These are phyloP conservation scores for Sciurus vulgaris DNA, from an alignment of 2,797 vertebrate genomes.

Conservation along the genomic window DNA sequence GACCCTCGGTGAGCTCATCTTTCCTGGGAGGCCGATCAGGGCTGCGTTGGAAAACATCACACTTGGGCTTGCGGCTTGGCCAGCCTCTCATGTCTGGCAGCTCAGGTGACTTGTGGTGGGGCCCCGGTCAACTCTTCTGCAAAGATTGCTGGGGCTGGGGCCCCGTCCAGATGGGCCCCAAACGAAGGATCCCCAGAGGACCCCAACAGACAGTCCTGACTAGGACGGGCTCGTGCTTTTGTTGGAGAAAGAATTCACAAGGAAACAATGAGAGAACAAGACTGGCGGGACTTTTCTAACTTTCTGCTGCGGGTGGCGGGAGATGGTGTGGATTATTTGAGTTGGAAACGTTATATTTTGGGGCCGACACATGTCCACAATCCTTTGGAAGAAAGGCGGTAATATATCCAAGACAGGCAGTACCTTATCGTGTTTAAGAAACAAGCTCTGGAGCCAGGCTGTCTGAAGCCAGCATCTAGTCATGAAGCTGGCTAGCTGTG, in stretches of 20 bases:
- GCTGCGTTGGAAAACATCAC: constrained; percentile 72
- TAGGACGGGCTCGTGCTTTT: neutral
- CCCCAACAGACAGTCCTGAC: neutral
- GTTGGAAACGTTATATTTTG: constrained; percentile 13
- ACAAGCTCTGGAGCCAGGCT: neutral
- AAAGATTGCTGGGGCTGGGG: neutral
- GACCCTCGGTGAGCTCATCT: constrained; percentile 74
- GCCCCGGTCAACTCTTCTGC: neutral
- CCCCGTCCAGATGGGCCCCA: neutral
- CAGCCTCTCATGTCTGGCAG: constrained; percentile 54
- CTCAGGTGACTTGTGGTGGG: constrained; percentile 61
- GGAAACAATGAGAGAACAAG: neutral
- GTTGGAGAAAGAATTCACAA: neutral
- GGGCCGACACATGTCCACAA: neutral
- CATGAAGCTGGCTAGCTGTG: neutral
- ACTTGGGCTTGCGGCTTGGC: constrained; percentile 37
- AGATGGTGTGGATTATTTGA: neutral
- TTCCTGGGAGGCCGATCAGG: constrained; percentile 3
- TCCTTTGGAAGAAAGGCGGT: constrained; percentile 27
- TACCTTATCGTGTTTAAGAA: neutral
- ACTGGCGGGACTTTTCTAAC: neutral
- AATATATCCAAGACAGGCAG: neutral
- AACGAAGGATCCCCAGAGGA: neutral
- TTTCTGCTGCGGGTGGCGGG: neutral
- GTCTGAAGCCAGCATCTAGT: neutral